Conservation (phyloP, 2,797 vertebrate genomes). For the Synanceia verrucosa region DNA sequence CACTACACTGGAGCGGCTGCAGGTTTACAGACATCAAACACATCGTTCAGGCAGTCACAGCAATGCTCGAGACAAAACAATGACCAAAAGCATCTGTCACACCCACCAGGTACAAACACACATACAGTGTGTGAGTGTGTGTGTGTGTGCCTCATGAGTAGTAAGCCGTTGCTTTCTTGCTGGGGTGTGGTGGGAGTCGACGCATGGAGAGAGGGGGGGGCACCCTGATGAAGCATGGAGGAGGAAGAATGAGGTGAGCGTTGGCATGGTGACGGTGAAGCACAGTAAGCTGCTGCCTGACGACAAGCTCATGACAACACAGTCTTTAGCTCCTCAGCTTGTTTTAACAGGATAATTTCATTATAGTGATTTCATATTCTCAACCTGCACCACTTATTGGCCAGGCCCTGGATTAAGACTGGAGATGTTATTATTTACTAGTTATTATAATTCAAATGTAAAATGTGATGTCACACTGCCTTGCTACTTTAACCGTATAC, state of each 20-base stretch:
- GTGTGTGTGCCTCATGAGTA: slow-evolving; percentile 72
- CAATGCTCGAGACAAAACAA: slow-evolving; percentile 20
- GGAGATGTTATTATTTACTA: too few relatives aligned
- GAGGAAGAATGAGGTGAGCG: slow-evolving; percentile 76
- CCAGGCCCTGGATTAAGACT: too few relatives aligned
- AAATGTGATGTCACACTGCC: too few relatives aligned
- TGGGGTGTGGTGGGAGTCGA: slow-evolving; percentile 66
- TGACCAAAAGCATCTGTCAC: slow-evolving; percentile 43
- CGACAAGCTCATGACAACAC: too few relatives aligned
- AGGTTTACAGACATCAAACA: slow-evolving; percentile 17
- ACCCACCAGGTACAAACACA: slow-evolving; percentile 75
- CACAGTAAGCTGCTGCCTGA: background rate
- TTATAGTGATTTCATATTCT: too few relatives aligned
- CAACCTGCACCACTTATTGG: too few relatives aligned
- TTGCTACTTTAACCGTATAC: too few relatives aligned
- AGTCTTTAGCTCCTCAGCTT: too few relatives aligned
- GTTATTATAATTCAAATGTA: too few relatives aligned
- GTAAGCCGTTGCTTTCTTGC: slow-evolving; percentile 79
- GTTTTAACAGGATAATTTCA: too few relatives aligned
- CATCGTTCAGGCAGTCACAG: slow-evolving; percentile 32
- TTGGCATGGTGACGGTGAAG: slow-evolving; percentile 34
- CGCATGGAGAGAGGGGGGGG: slow-evolving; percentile 72
- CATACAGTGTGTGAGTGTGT: slow-evolving; percentile 22
- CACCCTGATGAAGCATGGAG: slow-evolving; percentile 80
- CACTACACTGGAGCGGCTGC: too few relatives aligned